Evolutionary conservation across 2,888 invertebrate genomes (phyloP).

Genomic region (Leptinotarsa rubiginosa): DNA sequence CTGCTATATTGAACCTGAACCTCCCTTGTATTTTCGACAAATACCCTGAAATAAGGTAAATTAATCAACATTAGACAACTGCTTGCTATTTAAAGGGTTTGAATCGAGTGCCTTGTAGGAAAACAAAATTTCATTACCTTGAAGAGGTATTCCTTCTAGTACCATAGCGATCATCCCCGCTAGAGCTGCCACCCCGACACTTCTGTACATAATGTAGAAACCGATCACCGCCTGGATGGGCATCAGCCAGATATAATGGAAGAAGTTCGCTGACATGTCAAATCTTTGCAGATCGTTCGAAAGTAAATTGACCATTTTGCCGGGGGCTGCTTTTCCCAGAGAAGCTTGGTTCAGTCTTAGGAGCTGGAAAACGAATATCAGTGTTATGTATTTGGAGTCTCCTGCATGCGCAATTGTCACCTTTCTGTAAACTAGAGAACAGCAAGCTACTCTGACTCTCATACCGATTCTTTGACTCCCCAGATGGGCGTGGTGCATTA

Average conservation of each 20-base stretch:
- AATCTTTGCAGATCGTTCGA: constrained; percentile 88
- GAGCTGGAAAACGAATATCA: constrained; percentile 63
- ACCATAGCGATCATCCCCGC: constrained; percentile 73
- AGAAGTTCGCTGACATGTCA: constrained; percentile 76
- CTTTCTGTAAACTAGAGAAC: constrained; percentile 87
- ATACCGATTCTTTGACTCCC: constrained; percentile 77
- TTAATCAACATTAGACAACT: neutral
- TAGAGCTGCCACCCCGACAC: constrained; percentile 70
- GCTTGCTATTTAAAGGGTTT: too few relatives aligned
- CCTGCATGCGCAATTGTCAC: constrained; percentile 63
- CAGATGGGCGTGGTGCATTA: constrained; percentile 74
- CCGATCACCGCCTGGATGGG: constrained; percentile 79
- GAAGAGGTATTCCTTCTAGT: constrained; percentile 68
- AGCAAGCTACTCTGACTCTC: constrained; percentile 81
- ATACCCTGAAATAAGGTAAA: constrained; percentile 58
- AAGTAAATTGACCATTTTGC: constrained; percentile 85
- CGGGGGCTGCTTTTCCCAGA: constrained; percentile 83
- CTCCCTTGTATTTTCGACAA: constrained; percentile 65
- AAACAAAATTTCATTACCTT: constrained; percentile 61
- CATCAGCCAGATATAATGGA: constrained; percentile 87
- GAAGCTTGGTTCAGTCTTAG: constrained; percentile 76
- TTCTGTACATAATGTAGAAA: constrained; percentile 71
- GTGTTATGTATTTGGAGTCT: too few relatives aligned
- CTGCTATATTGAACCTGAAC: constrained; percentile 66
- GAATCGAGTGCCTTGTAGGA: neutral